phyloP scores from a whole-genome alignment of 2,888 invertebrate genomes.

The Oscheius sp. region DNA sequence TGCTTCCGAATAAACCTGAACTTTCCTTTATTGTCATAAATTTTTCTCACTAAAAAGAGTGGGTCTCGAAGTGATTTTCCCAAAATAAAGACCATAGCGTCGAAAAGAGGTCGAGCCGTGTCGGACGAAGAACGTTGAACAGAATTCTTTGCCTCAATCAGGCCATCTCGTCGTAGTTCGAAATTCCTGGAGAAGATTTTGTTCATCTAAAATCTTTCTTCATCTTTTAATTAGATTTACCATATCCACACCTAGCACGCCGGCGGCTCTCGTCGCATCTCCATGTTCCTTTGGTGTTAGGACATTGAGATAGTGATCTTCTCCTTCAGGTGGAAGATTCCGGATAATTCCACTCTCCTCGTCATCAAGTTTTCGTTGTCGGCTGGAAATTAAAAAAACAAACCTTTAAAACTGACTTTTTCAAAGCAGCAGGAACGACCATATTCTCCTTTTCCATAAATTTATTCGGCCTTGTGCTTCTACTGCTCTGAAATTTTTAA shows the following conservation, averaged over 20 bases:
- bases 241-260: slow-evolving; percentile 27
- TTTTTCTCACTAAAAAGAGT: slow-evolving; percentile 26
- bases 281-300: slow-evolving; percentile 13
- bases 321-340: slow-evolving; percentile 5
- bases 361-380: slow-evolving; percentile 9
- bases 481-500: not conserved
- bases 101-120: slow-evolving; percentile 28
- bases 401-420: slow-evolving; percentile 22
- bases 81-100: slow-evolving; percentile 38
- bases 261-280: slow-evolving; percentile 9
- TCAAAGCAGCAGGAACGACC: slow-evolving; percentile 55
- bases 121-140: slow-evolving; percentile 24
- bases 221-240: not conserved
- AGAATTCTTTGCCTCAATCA: slow-evolving; percentile 33
- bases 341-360: slow-evolving; percentile 6
- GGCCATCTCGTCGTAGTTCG: slow-evolving; percentile 31
- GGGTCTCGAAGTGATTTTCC: slow-evolving; percentile 42
- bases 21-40: not conserved
- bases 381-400: not conserved
- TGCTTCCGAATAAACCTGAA: slow-evolving; percentile 23
- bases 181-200: slow-evolving; percentile 35
- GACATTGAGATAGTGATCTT: slow-evolving; percentile 10
- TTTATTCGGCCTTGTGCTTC: slow-evolving; percentile 33
- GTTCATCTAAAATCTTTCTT: slow-evolving; percentile 27
- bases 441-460: slow-evolving; percentile 60